A percentile compares a stretch with the other conserved stretches of the same genome.
These are phyloP conservation scores for Cotesia chilonis DNA, from an alignment of 1,140 invertebrate genomes.

Conservation along the genomic window DNA sequence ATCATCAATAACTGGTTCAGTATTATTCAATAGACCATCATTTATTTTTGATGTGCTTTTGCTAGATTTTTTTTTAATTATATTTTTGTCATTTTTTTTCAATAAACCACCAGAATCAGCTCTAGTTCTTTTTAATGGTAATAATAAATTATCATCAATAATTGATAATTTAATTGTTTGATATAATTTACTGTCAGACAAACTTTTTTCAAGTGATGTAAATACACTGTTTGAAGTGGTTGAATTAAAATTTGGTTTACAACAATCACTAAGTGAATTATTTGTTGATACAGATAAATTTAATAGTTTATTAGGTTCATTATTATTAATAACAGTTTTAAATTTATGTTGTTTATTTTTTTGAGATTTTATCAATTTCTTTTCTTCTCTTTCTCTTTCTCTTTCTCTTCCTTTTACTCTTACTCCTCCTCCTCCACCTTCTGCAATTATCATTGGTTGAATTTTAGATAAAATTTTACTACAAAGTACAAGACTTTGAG, in stretches of 20 bases:
- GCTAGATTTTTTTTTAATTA: constrained; percentile 57
- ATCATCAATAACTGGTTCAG: constrained; percentile 29
- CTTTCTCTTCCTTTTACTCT: constrained; percentile 38
- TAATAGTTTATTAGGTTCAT: neutral
- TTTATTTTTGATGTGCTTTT: constrained; percentile 59
- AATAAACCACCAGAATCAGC: constrained; percentile 59
- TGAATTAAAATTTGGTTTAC: too few relatives aligned
- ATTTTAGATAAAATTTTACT: constrained; percentile 81
- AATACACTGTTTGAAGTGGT: too few relatives aligned
- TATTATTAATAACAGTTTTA: neutral
- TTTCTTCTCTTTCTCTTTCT: neutral
- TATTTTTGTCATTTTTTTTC: constrained; percentile 59
- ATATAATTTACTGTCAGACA: constrained; percentile 72
- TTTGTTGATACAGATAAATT: constrained; percentile 43
- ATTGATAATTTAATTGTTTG: constrained; percentile 57
- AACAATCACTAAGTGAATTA: too few relatives aligned
- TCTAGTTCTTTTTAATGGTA: constrained; percentile 51
- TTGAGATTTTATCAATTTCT: constrained; percentile 49
- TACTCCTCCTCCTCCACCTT: constrained; percentile 47
- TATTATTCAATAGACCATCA: constrained; percentile 30
- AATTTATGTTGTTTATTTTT: constrained; percentile 4
- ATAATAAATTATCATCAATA: constrained; percentile 53
- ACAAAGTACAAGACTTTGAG: constrained; percentile 73
- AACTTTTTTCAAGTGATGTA: constrained; percentile 71
- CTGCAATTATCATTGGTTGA: constrained; percentile 69